Evolutionary conservation across 2,113 vertebrate species (phyloP), one percentile per base, ranked within the genome.

Genomic region (Caranx melampygus): DNA sequence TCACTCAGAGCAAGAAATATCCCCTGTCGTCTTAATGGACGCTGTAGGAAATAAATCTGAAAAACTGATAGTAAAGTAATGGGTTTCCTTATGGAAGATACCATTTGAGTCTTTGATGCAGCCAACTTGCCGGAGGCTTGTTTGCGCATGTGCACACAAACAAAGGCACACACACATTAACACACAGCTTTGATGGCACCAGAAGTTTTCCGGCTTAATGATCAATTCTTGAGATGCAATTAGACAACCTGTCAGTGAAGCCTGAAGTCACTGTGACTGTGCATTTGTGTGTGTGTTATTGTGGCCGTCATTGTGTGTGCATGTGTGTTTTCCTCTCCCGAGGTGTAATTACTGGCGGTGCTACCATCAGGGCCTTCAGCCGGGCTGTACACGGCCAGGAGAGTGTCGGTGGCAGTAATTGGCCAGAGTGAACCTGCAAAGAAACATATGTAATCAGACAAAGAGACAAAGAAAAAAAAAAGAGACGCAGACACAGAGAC

Each of bases 281-380:
- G 47, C 1, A 42, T 59, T 64, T 61, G 33, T 61, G 47, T n/a
- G 5, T 35, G 37, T 73, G 33, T 55, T 5, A 6, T 5, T 21
- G 33, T 59, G 55, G 26, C 49, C 63, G 75, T 72, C 37, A 16
- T 6, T 62, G 65, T n/a, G 61, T 55, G 3, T 58, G 40, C 3
- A 21, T 60, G 64, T 44, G 8, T 74, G 54, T 77, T 47, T 68
- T 9, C 51, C 8, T 79, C 74, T 80, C 81, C 77, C 31, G 81
- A 80, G 88, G 79, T 77, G 82, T 87, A 87, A 83, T 92, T 89
- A 88, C 79, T 81, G 72, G 60, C 2, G 67, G 75, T 81, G 61
- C 65, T 72, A 86, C 84, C 79, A 2, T 26, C 0, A 55, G 51
- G 80, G 63, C 47, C 0, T 67, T 45, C 12, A 33, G 49, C 60